A percentile compares a stretch with the other conserved stretches of the same genome.
phyloP scores from a whole-genome alignment of 2,797 vertebrate species.

The Sparus aurata region DNA sequence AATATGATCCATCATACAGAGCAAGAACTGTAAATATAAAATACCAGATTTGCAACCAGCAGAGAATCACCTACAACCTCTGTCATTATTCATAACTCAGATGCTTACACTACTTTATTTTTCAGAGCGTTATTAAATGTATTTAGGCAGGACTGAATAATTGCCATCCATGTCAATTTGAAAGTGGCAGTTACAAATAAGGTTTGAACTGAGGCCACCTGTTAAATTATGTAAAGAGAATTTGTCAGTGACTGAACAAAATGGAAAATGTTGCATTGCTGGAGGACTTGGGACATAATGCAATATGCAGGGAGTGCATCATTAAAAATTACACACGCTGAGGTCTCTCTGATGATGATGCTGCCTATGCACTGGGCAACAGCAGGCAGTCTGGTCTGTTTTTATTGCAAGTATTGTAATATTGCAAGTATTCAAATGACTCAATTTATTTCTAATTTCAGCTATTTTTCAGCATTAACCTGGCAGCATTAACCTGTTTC shows the following conservation, averaged over 20 bases:
- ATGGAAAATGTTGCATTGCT: slow-evolving; percentile 17
- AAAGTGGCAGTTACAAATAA: neutral
- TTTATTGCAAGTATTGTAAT: slow-evolving; percentile 27
- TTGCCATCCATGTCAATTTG: neutral
- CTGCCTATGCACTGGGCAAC: neutral
- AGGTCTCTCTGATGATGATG: slow-evolving; percentile 12
- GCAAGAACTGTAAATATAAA: neutral
- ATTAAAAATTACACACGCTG: slow-evolving; percentile 22
- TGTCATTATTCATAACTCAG: neutral
- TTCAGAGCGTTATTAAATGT: neutral
- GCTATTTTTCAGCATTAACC: slow-evolving; percentile 19
- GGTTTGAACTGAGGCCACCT: neutral
- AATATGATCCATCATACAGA: neutral
- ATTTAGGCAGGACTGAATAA: neutral
- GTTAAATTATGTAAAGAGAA: slow-evolving; percentile 8
- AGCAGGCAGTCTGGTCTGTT: slow-evolving; percentile 11
- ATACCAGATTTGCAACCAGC: neutral
- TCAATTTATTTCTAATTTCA: slow-evolving; percentile 42
- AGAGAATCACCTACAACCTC: neutral
- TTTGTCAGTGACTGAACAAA: slow-evolving; percentile 7
- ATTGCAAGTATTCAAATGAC: slow-evolving; percentile 34
- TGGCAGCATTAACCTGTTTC: slow-evolving; percentile 16
- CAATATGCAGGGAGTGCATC: slow-evolving; percentile 10
- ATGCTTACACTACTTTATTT: neutral
- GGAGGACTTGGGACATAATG: neutral